Conservation (phyloP, 2,797 vertebrate species). For the Phataginus tetradactyla region DNA sequence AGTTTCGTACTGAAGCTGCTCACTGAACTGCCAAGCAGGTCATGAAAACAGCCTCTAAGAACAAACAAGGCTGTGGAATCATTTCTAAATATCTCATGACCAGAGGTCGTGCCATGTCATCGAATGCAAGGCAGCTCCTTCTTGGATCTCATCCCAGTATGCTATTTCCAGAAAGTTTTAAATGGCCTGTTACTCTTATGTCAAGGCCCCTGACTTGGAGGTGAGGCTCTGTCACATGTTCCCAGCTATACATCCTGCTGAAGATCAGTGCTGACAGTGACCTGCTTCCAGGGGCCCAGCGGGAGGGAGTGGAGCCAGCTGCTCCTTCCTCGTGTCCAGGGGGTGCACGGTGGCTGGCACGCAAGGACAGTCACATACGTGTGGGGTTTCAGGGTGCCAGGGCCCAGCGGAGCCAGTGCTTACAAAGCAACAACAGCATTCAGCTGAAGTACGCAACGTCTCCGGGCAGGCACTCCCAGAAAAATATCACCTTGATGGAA, state of each 20-base stretch:
- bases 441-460: not conserved
- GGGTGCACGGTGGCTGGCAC: fast-evolving
- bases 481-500: not conserved
- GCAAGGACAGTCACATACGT: fast-evolving
- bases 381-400: not conserved
- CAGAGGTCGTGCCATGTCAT: fast-evolving
- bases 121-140: not conserved
- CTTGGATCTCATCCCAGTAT: not conserved
- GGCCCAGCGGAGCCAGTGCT: not conserved
- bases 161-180: not conserved
- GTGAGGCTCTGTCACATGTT: fast-evolving
- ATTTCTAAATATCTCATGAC: not conserved
- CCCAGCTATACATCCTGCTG: not conserved
- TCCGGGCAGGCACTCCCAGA: not conserved
- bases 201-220: not conserved
- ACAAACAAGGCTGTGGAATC: fast-evolving
- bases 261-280: not conserved
- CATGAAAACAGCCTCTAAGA: not conserved
- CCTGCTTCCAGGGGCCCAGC: too few relatives aligned
- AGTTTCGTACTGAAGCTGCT: not conserved
- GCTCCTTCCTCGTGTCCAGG: not conserved
- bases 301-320: not conserved
- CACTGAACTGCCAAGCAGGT: fast-evolving
- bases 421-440: not conserved
- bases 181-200: not conserved